These are phyloP conservation scores for Chionodraco myersi DNA, from an alignment of 2,113 vertebrate species.

Conservation along the genomic window DNA sequence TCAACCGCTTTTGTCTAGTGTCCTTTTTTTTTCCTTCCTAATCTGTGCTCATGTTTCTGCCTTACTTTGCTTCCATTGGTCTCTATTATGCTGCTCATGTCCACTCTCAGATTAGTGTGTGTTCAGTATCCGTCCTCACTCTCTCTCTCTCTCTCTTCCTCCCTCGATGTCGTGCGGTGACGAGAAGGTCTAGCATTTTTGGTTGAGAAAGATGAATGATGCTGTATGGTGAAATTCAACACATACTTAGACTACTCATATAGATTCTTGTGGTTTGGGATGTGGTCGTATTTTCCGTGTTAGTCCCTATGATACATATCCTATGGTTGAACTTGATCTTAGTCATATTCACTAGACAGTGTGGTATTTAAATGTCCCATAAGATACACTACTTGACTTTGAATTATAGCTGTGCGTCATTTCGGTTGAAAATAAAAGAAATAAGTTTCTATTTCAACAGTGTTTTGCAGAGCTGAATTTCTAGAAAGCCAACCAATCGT, in stretches of 20 bases:
- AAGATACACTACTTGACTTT: constrained; percentile 19
- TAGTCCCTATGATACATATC: constrained; percentile 46
- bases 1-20: constrained; percentile 49
- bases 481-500: neutral
- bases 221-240: constrained; percentile 55
- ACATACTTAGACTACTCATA: constrained; percentile 54
- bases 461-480: neutral
- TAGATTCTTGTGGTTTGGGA: constrained; percentile 60
- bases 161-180: constrained; percentile 48
- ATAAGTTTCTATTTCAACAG: neutral
- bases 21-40: neutral
- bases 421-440: constrained; percentile 20
- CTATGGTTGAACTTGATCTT: constrained; percentile 21
- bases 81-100: neutral
- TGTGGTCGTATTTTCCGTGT: constrained; percentile 57
- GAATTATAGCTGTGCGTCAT: constrained; percentile 41
- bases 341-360: constrained; percentile 35
- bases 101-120: constrained; percentile 20
- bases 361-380: constrained; percentile 41
- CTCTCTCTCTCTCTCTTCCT: constrained; percentile 1
- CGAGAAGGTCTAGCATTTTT: constrained; percentile 51
- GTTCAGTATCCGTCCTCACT: constrained; percentile 10
- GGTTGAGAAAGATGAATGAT: constrained; percentile 44
- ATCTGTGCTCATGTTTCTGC: constrained; percentile 40
- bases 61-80: constrained; percentile 33